Base-by-base conservation (phyloP, 2,797 vertebrate species). In the Syngnathus rostellatus region DNA sequence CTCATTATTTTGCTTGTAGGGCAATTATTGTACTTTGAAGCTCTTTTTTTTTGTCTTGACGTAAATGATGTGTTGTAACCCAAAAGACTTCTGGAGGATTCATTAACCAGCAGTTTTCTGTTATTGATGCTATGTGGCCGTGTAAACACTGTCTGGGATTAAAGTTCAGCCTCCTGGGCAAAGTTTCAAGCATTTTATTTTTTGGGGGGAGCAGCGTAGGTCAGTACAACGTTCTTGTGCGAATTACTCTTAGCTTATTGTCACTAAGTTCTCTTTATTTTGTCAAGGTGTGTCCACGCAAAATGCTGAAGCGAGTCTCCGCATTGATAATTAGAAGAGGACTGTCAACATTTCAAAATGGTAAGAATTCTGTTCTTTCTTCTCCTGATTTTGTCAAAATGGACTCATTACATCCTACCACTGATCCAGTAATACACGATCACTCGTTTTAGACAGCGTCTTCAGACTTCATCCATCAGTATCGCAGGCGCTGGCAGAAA, bases 401-500 rank as follows among this genome's bases (percentile, higher is more conserved):
- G 3, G 2, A 10, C n/a, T 53, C 10, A 17, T 53, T 9, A 53
- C 50, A 2, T 21, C n/a, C 50, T 8, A 51, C n/a, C 50, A n/a
- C 12, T 39, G 25, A 39, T 23, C 7, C 23, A 23, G 21, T 25
- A 54, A 55, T 7, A 6, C 6, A 50, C 8, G 40, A 12, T 61
- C 8, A 19, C 23, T 31, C 41, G 9, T 63, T n/a, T 53, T 77
- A 96, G 94, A 88, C 80, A 64, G 70, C 51, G 72, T 89, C 71
- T 82, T 94, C 82, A 91, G 77, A 74, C 82, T 96, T 73, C 93
- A 94, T 57, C 90, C 93, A 11, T 81, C 81, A 0, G 85, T 97
- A 41, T 86, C 88, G 25, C 83, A 92, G 76, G 94, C 94, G 0
- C 40, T 95, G 74, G 83, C 82, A 54, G 84, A 90, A 43, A 90